Conservation (phyloP, 2,888 invertebrate species). For the Eledona agricola region DNA sequence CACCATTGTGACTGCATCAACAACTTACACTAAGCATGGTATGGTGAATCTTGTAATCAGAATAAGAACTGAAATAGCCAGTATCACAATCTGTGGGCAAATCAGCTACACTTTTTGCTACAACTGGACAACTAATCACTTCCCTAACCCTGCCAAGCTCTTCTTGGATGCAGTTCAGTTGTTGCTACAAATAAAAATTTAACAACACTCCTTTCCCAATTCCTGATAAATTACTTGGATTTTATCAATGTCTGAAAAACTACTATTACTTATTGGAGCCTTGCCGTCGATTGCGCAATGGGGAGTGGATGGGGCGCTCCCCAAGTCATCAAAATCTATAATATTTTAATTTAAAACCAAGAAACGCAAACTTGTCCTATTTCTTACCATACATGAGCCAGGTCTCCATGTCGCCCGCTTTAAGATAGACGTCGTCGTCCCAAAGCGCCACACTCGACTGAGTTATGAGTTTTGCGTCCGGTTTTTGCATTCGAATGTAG, state of each 20-base stretch:
- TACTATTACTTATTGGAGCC: constrained; percentile 60
- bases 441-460: constrained; percentile 68
- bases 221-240: too few relatives aligned
- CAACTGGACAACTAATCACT: constrained; percentile 68
- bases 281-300: constrained; percentile 62
- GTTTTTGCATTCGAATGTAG: constrained; percentile 74
- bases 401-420: constrained; percentile 79
- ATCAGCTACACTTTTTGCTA: constrained; percentile 60
- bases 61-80: constrained; percentile 84
- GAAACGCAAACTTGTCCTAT: constrained; percentile 34
- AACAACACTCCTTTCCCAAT: too few relatives aligned
- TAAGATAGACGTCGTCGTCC: constrained; percentile 81
- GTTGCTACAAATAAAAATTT: constrained; percentile 8
- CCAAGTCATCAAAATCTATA: constrained; percentile 66
- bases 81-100: constrained; percentile 74
- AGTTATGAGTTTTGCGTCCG: constrained; percentile 66
- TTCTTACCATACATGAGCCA: constrained; percentile 82
- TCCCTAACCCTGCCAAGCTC: constrained; percentile 70
- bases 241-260: constrained; percentile 59
- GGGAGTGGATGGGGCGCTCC: constrained; percentile 62
- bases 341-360: too few relatives aligned
- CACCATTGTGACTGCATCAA: too few relatives aligned
- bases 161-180: constrained; percentile 54
- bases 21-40: constrained; percentile 85
- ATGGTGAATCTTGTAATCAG: constrained; percentile 91